Percentiles rank a stretch among this genome's conserved stretches.
Evolutionary conservation across 2,888 invertebrate genomes (phyloP).

Genomic region (Acrobasis suavella): DNA sequence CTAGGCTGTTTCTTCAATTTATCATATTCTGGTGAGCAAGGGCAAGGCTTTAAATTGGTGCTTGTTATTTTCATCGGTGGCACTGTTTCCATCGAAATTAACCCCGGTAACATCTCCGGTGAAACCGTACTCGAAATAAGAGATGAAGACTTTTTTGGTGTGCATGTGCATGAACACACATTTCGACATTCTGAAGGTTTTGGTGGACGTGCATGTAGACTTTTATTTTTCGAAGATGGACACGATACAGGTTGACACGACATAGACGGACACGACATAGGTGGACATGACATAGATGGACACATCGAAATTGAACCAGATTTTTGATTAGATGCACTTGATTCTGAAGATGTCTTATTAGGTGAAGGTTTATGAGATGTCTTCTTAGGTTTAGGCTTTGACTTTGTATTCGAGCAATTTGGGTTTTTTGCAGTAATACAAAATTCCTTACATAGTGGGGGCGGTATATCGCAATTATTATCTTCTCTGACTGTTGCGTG

Average conservation of each 20-base stretch:
- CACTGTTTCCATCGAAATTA: background rate
- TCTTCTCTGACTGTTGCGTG: slow-evolving; percentile 34
- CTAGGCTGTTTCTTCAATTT: background rate
- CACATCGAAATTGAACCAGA: slow-evolving; percentile 1
- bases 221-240: too few species aligned
- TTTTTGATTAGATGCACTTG: background rate
- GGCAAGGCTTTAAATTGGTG: background rate
- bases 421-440: slow-evolving; percentile 38
- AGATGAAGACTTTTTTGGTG: background rate
- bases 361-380: background rate
- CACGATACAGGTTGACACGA: too few species aligned
- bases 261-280: too few species aligned
- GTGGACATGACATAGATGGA: background rate
- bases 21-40: background rate
- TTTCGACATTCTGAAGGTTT: too few species aligned
- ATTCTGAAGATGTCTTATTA: slow-evolving; percentile 21
- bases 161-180: too few species aligned
- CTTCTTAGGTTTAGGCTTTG: slow-evolving; percentile 24
- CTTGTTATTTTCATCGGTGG: background rate
- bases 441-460: slow-evolving; percentile 37
- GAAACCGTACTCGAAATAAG: background rate
- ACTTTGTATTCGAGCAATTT: slow-evolving; percentile 35
- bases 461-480: slow-evolving; percentile 36
- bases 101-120: background rate
- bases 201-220: too few species aligned